A percentile compares a stretch with the other conserved stretches of the same genome.
phyloP scores from a whole-genome alignment of 2,888 invertebrate species.

The Callimorpha dominula region DNA sequence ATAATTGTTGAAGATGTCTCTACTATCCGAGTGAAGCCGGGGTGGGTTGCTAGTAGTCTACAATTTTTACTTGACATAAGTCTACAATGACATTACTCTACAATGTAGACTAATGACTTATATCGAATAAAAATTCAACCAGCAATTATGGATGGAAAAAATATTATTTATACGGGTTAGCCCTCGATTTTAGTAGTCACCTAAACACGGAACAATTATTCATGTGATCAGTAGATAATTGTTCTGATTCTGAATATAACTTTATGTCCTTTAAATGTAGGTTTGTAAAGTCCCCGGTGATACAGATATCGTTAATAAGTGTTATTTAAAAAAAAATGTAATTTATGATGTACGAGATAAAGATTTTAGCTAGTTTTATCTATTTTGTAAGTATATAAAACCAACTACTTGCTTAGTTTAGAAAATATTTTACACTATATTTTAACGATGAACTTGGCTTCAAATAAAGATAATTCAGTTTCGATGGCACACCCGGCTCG shows the following conservation, averaged over 20 bases:
- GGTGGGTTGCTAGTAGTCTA: no score
- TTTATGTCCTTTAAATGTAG: background rate
- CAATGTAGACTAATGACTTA: background rate
- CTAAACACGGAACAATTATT: background rate
- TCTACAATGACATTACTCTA: no score
- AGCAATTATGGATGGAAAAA: background rate
- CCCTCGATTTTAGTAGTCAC: background rate
- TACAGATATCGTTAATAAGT: background rate
- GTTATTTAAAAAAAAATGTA: background rate
- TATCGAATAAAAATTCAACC: background rate
- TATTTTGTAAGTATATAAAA: no score
- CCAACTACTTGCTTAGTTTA: background rate
- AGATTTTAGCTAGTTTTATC: background rate
- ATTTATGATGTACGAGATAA: background rate
- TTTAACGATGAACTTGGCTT: constrained; percentile 28
- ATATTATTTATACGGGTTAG: background rate
- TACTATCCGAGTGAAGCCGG: no score
- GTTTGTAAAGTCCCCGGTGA: background rate
- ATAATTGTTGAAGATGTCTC: no score
- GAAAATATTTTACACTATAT: constrained; percentile 17
- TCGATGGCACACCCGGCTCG: constrained; percentile 20
- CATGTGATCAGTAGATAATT: background rate
- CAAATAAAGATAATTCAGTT: constrained; percentile 32
- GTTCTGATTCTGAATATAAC: background rate
- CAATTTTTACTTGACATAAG: no score